Conservation (phyloP, 1,140 invertebrate genomes). For the Agraylea sexmaculata region DNA sequence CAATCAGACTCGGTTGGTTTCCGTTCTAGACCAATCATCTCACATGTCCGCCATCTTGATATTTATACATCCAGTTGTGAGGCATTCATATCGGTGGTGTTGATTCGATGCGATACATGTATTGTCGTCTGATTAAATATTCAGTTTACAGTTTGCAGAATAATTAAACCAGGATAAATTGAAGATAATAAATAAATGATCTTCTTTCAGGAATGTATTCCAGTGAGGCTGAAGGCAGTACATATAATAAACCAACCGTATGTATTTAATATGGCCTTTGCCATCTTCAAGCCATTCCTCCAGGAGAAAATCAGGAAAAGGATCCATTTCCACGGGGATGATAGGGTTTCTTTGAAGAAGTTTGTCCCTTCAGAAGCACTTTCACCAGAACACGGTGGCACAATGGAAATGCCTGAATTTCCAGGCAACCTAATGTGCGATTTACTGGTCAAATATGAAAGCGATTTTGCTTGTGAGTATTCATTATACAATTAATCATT, state of each 20-base stretch:
- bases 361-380: conserved; percentile 64
- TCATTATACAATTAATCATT: conserved; percentile 1
- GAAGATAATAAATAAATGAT: too few species aligned
- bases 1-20: too few species aligned
- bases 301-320: conserved; percentile 59
- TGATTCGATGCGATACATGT: too few species aligned
- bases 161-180: conserved; percentile 5
- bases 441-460: conserved; percentile 34
- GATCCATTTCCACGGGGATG: conserved; percentile 72
- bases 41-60: too few species aligned
- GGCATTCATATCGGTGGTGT: too few species aligned
- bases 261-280: conserved; percentile 78
- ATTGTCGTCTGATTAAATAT: too few species aligned
- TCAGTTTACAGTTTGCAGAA: not conserved
- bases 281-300: conserved; percentile 80
- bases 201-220: conserved; percentile 59
- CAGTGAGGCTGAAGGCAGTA: conserved; percentile 70
- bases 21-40: too few species aligned
- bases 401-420: conserved; percentile 46
- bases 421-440: conserved; percentile 32
- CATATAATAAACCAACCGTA: conserved; percentile 81
- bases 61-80: too few species aligned
- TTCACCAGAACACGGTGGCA: conserved; percentile 65
- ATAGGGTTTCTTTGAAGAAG: conserved; percentile 64
- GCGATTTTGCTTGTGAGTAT: conserved; percentile 30